phyloP scores from a whole-genome alignment of 2,797 vertebrate species.

The Coluber constrictor region DNA sequence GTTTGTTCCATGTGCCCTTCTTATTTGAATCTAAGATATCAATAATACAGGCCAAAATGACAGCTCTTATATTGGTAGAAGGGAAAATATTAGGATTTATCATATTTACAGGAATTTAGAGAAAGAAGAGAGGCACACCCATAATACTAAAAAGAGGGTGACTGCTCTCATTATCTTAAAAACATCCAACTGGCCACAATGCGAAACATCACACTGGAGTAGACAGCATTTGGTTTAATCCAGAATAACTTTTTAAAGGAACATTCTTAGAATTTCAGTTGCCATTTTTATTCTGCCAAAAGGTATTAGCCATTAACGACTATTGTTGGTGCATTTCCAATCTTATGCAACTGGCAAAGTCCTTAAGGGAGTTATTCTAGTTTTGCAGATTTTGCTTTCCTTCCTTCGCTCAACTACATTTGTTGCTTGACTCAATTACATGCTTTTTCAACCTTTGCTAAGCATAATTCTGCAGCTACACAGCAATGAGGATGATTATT shows the following conservation, averaged over 20 bases:
- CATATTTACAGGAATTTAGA: background rate
- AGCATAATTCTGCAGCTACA: background rate
- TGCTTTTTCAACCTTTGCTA: background rate
- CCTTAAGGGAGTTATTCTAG: background rate
- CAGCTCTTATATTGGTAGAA: background rate
- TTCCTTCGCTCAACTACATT: background rate
- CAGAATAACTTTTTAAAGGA: background rate
- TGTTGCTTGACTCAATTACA: background rate
- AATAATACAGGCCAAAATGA: background rate
- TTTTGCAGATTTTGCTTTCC: background rate
- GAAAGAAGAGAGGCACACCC: background rate
- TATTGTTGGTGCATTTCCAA: background rate
- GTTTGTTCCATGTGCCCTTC: background rate
- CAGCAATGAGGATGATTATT: background rate
- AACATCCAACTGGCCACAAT: background rate
- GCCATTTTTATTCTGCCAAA: background rate
- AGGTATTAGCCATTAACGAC: background rate
- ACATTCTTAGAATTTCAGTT: background rate
- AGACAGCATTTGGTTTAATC: background rate
- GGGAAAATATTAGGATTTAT: background rate
- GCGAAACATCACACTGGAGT: background rate
- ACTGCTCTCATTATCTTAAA: background rate
- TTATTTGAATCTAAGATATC: background rate
- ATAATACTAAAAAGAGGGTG: background rate
- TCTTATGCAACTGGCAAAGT: background rate